Base-by-base conservation (phyloP, 2,113 vertebrate species). In the Caranx melampygus region DNA sequence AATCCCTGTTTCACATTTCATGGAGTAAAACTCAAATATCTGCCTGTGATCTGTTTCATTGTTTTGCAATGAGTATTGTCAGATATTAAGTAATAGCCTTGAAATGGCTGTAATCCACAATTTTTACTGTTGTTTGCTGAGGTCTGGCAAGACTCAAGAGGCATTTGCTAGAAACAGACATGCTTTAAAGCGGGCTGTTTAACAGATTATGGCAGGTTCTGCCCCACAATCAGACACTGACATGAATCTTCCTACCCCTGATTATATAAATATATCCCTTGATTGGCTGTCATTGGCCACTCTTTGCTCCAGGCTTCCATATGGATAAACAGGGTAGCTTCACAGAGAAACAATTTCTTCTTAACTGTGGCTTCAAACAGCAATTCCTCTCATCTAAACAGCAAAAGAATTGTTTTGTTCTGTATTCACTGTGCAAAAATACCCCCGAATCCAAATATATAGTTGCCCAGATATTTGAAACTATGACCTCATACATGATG, bases 121-220 rank as follows among this genome's bases (percentile, higher is more conserved):
- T 75, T 54, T 33, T 42, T 40, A 64, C 6, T 55, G 9, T 68
- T 63, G 55, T 65, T 44, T 4, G 3, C 14, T 26, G 55, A 13
- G 55, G 33, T 57, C 68, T 68, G 62, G 26, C 16, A 34, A n/a
- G 72, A 62, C n/a, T 75, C 9, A 12, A 55, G 52, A 51, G 49
- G 40, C 54, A 16, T 72, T 57, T 58, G 18, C 49, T 63, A 54
- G 26, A 58, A 42, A 57, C 13, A n/a, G 7, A 49, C 37, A 4
- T 49, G 6, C 33, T 33, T 42, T 65, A 33, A 20, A 47, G 35
- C 45, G 12, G 26, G 35, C 60, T 18, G 60, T 37, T 12, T 18
- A 62, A 40, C 20, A 42, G n/a, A 40, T 18, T 2, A 12, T 57
- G 20, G 37, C n/a, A 11, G 51, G 51, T 21, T 52, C 20, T 52